Evolutionary conservation across 2,113 vertebrate species (phyloP).

Genomic region (Indri indri): DNA sequence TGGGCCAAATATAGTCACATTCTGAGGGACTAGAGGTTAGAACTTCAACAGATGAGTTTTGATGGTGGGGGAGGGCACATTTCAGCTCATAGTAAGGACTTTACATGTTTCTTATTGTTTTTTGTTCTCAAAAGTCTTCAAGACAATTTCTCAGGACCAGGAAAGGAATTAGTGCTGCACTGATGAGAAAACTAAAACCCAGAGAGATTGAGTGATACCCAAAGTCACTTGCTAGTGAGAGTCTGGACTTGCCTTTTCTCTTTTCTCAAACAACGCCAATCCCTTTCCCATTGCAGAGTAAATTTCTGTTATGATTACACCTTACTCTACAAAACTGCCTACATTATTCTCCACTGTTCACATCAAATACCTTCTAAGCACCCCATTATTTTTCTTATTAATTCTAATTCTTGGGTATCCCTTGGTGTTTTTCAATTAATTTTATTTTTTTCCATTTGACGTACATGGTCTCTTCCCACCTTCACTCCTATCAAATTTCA

Average conservation of each 20-base stretch:
- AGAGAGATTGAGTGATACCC: background rate
- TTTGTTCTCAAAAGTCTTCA: background rate
- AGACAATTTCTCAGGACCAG: background rate
- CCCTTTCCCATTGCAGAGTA: background rate
- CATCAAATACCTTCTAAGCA: background rate
- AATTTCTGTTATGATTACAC: background rate
- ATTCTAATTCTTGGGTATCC: background rate
- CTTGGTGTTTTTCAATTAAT: background rate
- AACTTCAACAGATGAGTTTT: background rate
- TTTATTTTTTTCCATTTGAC: conserved; percentile 6
- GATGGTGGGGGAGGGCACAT: background rate
- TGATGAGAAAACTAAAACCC: background rate
- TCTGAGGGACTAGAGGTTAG: background rate
- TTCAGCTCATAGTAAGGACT: background rate
- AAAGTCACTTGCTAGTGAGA: background rate
- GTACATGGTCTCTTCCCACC: background rate
- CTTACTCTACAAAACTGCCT: too few species aligned
- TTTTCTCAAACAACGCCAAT: background rate
- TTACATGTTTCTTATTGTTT: background rate
- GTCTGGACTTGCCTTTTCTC: background rate
- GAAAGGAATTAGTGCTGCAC: background rate
- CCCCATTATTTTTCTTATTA: background rate
- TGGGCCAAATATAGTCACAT: background rate
- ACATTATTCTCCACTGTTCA: background rate
- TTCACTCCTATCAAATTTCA: background rate